Conservation (phyloP, 2,113 vertebrate genomes). For the Ctenomys sociabilis region DNA sequence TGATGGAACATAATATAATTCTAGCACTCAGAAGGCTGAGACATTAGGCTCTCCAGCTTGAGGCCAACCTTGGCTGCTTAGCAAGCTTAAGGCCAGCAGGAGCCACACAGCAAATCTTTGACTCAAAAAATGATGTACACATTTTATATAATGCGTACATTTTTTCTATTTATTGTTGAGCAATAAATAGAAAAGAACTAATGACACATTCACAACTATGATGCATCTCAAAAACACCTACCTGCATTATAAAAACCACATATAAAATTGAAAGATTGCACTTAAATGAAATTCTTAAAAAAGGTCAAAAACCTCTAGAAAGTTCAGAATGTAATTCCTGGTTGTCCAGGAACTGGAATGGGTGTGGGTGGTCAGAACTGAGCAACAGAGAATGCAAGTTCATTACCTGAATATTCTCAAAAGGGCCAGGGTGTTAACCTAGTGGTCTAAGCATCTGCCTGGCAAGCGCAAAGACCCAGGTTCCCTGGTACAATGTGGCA, state of each 20-base stretch:
- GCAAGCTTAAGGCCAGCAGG: background rate
- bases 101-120: background rate
- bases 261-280: background rate
- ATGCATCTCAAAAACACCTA: background rate
- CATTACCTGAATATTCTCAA: background rate
- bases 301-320: background rate
- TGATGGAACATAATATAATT: background rate
- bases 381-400: background rate
- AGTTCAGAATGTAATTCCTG: background rate
- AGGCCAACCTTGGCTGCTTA: background rate
- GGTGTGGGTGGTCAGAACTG: background rate
- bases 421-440: background rate
- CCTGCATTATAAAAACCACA: background rate
- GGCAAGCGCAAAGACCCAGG: too few relatives aligned
- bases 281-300: conserved; percentile 14
- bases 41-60: background rate
- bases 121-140: background rate
- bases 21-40: background rate
- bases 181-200: background rate
- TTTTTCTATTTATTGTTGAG: background rate
- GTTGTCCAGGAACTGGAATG: background rate
- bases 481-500: too few relatives aligned
- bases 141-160: background rate
- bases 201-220: background rate
- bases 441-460: too few relatives aligned